phyloP scores from a whole-genome alignment of 2,888 invertebrate species.

The Azorinus chamasolen region DNA sequence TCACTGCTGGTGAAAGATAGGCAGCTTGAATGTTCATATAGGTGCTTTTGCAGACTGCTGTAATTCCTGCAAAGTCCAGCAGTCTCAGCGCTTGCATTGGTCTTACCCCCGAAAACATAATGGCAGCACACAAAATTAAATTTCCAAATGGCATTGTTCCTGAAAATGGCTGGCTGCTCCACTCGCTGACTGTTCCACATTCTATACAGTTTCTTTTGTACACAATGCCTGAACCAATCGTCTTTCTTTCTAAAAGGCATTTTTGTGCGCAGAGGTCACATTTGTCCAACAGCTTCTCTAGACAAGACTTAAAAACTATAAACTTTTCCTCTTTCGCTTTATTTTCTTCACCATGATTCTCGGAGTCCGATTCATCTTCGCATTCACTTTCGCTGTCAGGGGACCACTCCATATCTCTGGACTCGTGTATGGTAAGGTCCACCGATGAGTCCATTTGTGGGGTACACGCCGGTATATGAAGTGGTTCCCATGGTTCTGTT shows the following conservation, averaged over 20 bases:
- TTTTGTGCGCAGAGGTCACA: conserved; percentile 3
- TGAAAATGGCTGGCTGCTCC: conserved; percentile 15
- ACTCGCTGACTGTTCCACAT: background rate
- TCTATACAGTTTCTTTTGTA: background rate
- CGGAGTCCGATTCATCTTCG: conserved; percentile 1
- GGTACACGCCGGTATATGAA: too few species aligned
- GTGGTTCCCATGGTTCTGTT: too few species aligned
- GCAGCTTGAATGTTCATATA: conserved; percentile 2
- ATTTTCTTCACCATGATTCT: background rate
- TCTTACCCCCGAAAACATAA: conserved; percentile 16
- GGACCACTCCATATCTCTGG: background rate
- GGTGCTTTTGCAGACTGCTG: background rate
- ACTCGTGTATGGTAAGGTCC: too few species aligned
- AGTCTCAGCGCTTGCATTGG: conserved; percentile 2
- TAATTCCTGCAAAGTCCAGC: conserved; percentile 3
- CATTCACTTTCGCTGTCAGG: conserved; percentile 8
- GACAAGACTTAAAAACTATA: conserved; percentile 22
- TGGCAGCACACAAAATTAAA: conserved; percentile 9
- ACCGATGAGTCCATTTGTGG: too few species aligned
- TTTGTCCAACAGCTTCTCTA: conserved; percentile 3
- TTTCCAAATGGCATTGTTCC: conserved; percentile 16
- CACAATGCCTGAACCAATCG: background rate
- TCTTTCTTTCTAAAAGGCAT: background rate
- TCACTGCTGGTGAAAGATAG: conserved; percentile 15
- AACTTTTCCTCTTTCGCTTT: conserved; percentile 12